phyloP scores from a whole-genome alignment of 1,140 invertebrate genomes.

The Drosophila pruinosa region DNA sequence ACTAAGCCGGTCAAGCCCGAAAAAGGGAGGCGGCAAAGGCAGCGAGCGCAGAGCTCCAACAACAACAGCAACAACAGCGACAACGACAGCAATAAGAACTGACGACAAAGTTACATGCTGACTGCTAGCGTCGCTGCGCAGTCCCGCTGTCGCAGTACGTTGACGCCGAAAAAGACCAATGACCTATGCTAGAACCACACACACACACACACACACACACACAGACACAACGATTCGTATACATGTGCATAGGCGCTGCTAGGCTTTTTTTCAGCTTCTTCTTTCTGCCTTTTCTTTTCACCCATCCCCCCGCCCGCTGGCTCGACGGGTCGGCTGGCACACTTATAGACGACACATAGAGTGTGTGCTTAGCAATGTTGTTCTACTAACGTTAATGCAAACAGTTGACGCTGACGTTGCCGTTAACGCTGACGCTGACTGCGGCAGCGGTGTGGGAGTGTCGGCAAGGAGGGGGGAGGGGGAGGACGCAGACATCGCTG shows the following conservation, averaged over 20 bases:
- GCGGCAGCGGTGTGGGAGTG: neutral
- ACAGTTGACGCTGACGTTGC: constrained; percentile 54
- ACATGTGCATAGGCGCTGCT: constrained; percentile 38
- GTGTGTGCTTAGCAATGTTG: constrained; percentile 74
- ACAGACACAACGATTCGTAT: neutral
- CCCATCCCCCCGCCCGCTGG: neutral
- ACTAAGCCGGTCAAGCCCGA: constrained; percentile 76
- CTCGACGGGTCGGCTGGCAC: constrained; percentile 56
- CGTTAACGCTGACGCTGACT: constrained; percentile 6
- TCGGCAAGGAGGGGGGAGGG: neutral
- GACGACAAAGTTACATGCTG: constrained; percentile 76
- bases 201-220: constrained; percentile 12
- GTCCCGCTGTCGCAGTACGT: constrained; percentile 77
- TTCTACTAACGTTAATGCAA: constrained; percentile 81
- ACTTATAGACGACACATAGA: constrained; percentile 71
- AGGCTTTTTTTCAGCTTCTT: constrained; percentile 39
- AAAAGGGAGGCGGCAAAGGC: constrained; percentile 28
- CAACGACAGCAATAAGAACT: constrained; percentile 47
- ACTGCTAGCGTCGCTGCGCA: constrained; percentile 44
- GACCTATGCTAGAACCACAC: constrained; percentile 72
- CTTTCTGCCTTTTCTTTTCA: constrained; percentile 18
- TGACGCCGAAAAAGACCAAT: constrained; percentile 83
- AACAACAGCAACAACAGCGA: constrained; percentile 39
- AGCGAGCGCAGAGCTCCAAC: constrained; percentile 14
- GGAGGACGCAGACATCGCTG: constrained; percentile 41